Evolutionary conservation across 2,888 invertebrate genomes (phyloP), one percentile per base, ranked within the genome.

Genomic region (Tribolium freemani): DNA sequence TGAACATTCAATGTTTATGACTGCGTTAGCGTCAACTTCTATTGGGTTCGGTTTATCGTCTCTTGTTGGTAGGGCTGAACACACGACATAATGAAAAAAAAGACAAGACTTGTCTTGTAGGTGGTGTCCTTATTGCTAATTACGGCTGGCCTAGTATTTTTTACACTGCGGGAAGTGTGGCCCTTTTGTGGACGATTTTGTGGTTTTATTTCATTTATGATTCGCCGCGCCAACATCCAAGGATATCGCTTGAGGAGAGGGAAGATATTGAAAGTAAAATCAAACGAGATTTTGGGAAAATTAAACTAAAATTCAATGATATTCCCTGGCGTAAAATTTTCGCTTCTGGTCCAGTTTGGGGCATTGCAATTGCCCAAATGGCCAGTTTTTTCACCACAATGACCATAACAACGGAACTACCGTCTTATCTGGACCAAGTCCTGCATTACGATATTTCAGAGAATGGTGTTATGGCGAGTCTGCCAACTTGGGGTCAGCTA

Each of bases 341-440:
- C 4, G 30, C 5, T 1, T 63, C 63, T 11, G 48, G 38, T 5
- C 50, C 63, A 16, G 63, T 63, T 1, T 63, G 51, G 50, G 63
- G 50, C 0, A 63, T 63, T 9, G 51, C 48, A 11, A 10, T 30
- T 6, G 63, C 30, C 10, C 63, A 63, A 51, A 30, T 51, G 5
- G 8, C 61, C 5, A 50, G n/a, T 4, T 51, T 63, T n/a, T 46
- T 63, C n/a, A 20, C 30, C 10, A 11, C 13, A 4, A 30, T 56
- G n/a, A 56, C 30, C 11, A 11, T 56, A 31, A 9, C 30, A 3
- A 56, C 26, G 6, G 30, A 56, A 10, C n/a, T 56, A 13, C 54
- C 54, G 5, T 30, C 54, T n/a, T 56, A 56, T 56, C 9, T 56
- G 10, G 54, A 56, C 8, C 54, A 56, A 31, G 54, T 56, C 3